Evolutionary conservation across 2,797 vertebrate species (phyloP).

Genomic region (Hozukius guyotensis): DNA sequence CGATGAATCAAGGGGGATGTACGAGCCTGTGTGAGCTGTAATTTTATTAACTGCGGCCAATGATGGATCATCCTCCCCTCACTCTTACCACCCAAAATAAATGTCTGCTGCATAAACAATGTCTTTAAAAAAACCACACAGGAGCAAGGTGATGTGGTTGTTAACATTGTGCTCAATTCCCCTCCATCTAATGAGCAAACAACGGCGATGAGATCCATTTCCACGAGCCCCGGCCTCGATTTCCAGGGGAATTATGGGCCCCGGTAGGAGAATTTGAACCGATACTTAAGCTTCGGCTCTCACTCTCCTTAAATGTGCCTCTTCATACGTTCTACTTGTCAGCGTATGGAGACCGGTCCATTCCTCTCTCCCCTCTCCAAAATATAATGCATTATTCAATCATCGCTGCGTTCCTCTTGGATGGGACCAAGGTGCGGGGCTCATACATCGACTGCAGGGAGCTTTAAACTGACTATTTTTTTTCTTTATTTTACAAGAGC

Average conservation of each 20-base stretch:
- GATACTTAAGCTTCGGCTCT: background rate
- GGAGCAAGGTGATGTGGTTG: conserved; percentile 50
- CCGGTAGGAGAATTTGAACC: background rate
- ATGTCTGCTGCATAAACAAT: conserved; percentile 66
- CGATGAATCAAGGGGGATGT: conserved; percentile 81
- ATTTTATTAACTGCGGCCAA: conserved; percentile 83
- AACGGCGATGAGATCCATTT: conserved; percentile 44
- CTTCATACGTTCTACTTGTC: conserved; percentile 46
- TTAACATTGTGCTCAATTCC: conserved; percentile 51
- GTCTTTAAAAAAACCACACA: conserved; percentile 29
- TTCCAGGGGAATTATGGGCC: conserved; percentile 34
- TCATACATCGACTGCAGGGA: conserved; percentile 13
- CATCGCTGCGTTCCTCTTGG: conserved; percentile 35
- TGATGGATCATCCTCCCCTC: conserved; percentile 70
- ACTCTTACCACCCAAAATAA: conserved; percentile 52
- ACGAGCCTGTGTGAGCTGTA: conserved; percentile 64
- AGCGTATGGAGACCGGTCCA: conserved; percentile 28
- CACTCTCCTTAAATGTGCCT: conserved; percentile 34
- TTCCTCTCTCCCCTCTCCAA: conserved; percentile 17
- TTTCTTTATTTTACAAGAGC: background rate
- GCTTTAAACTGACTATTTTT: background rate
- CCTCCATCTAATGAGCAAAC: conserved; percentile 55
- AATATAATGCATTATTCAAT: conserved; percentile 57
- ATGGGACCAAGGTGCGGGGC: background rate
- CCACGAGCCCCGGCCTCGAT: conserved; percentile 15